Evolutionary conservation across 1,140 invertebrate genomes (phyloP).

Genomic region (Nephila pilipes): DNA sequence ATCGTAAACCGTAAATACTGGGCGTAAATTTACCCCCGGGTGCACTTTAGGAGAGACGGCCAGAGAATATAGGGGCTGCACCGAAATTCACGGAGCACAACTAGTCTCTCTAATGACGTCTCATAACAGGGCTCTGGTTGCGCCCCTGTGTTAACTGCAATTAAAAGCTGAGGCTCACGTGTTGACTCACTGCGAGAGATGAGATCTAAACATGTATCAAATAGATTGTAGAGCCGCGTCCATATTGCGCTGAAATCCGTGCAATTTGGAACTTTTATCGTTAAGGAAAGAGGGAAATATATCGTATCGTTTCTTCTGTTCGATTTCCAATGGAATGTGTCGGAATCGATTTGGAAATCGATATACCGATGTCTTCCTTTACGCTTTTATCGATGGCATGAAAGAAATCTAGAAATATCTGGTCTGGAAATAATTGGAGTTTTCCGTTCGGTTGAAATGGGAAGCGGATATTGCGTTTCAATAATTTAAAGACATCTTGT

Average conservation of each 20-base stretch:
- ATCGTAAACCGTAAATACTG: constrained; percentile 68
- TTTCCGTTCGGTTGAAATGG: neutral
- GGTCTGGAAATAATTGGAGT: constrained; percentile 13
- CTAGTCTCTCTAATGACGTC: constrained; percentile 34
- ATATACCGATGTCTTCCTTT: constrained; percentile 22
- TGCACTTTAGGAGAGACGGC: constrained; percentile 24
- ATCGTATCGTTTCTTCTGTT: neutral
- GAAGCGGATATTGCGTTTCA: neutral
- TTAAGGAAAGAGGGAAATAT: neutral
- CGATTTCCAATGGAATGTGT: constrained; percentile 4
- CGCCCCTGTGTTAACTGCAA: neutral
- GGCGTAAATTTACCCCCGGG: constrained; percentile 70
- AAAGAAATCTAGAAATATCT: neutral
- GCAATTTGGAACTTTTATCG: neutral
- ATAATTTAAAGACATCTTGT: neutral
- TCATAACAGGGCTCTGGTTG: neutral
- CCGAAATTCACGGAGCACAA: neutral
- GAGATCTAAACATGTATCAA: no score
- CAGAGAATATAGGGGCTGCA: neutral
- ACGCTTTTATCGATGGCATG: neutral
- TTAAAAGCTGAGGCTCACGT: neutral
- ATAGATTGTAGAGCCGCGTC: no score
- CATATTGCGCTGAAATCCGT: neutral
- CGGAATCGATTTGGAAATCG: neutral
- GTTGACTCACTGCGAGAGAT: constrained; percentile 2